Conservation (phyloP, 2,797 vertebrate genomes). For the Hippocampus kuda region DNA sequence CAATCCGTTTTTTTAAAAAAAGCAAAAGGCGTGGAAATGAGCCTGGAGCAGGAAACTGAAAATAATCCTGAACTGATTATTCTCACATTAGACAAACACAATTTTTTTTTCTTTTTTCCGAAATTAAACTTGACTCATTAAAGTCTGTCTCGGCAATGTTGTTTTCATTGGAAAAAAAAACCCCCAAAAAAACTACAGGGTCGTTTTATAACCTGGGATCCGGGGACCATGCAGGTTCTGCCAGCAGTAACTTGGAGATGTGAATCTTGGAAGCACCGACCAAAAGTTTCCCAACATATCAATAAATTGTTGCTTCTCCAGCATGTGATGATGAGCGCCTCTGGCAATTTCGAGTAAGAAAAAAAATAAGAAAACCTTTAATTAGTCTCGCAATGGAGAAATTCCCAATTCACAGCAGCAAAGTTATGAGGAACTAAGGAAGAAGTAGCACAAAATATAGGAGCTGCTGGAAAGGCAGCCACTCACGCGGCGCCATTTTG, state of each 20-base stretch:
- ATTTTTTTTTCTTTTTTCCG: conserved; percentile 15
- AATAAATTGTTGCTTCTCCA: not conserved
- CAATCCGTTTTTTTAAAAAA: conserved; percentile 26
- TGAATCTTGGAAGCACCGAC: not conserved
- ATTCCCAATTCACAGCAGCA: too few relatives aligned
- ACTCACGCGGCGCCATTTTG: too few relatives aligned
- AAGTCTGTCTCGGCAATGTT: not conserved
- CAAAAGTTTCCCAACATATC: not conserved
- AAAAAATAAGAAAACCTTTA: too few relatives aligned
- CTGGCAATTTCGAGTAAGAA: not conserved
- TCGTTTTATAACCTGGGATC: not conserved
- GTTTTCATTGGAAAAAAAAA: not conserved
- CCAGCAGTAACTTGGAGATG: not conserved
- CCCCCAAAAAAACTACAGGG: too few relatives aligned
- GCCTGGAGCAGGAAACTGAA: conserved; percentile 43
- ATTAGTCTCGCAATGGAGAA: too few relatives aligned
- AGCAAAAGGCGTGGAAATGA: conserved; percentile 41
- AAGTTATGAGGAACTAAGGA: too few relatives aligned
- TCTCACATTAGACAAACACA: conserved; percentile 41
- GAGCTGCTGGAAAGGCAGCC: too few relatives aligned
- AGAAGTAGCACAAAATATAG: too few relatives aligned
- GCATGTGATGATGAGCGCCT: not conserved
- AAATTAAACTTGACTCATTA: not conserved
- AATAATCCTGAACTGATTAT: conserved; percentile 48
- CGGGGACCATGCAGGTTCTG: not conserved